These are phyloP conservation scores for Orientallactaga sibirica DNA, from an alignment of 2,797 vertebrate species.

Conservation along the genomic window DNA sequence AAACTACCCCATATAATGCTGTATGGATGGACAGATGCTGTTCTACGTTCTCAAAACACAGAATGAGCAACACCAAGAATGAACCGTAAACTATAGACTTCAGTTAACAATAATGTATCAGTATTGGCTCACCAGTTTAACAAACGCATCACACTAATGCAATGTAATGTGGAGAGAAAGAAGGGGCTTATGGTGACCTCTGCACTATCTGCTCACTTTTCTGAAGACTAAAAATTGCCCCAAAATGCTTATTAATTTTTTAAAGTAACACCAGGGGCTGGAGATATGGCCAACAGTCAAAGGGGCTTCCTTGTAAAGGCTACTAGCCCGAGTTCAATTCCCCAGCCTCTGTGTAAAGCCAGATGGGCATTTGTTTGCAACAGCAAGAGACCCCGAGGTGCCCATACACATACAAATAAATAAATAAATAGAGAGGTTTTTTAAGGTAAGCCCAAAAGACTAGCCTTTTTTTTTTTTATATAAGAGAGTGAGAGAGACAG, in stretches of 20 bases:
- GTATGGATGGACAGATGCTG: background rate
- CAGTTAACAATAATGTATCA: background rate
- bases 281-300: too few relatives aligned
- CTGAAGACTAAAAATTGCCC: slow-evolving; percentile 2
- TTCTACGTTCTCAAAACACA: background rate
- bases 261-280: background rate
- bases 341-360: too few relatives aligned
- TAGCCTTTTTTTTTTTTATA: too few relatives aligned
- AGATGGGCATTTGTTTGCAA: too few relatives aligned
- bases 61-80: background rate
- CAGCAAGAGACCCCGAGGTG: too few relatives aligned
- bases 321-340: too few relatives aligned
- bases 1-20: background rate
- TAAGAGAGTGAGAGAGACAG: too few relatives aligned
- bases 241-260: background rate
- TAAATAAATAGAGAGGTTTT: too few relatives aligned
- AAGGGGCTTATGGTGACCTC: background rate
- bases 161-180: background rate
- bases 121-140: background rate
- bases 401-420: too few relatives aligned
- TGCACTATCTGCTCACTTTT: background rate
- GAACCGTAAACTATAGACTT: background rate
- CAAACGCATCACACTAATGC: background rate
- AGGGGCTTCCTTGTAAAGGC: too few relatives aligned
- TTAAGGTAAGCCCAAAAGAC: too few relatives aligned